Conservation (phyloP, 2,113 vertebrate genomes). For the Pardalotus punctatus region DNA sequence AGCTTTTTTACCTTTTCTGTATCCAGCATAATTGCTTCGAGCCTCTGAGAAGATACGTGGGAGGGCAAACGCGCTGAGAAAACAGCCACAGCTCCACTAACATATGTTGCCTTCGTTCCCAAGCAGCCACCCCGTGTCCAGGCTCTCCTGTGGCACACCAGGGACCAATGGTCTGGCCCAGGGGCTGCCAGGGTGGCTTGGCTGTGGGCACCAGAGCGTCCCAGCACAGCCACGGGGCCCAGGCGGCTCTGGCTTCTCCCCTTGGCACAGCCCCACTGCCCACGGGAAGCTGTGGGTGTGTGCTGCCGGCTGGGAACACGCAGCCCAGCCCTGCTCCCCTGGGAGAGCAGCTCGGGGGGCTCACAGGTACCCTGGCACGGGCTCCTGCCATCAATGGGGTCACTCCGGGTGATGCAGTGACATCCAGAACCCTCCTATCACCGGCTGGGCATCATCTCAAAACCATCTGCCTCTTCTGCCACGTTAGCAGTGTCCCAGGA, state of each 20-base stretch:
- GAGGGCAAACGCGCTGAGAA: background rate
- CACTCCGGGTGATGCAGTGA: accelerated
- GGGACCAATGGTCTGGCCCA: accelerated
- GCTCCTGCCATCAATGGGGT: background rate
- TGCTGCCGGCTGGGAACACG: accelerated
- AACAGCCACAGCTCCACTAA: background rate
- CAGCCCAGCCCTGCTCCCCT: background rate
- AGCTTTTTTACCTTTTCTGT: background rate
- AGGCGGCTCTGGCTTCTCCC: accelerated
- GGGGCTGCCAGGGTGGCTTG: background rate
- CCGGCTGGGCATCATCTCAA: background rate
- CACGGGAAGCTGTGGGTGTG: accelerated
- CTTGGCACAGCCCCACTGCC: background rate
- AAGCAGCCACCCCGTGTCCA: accelerated
- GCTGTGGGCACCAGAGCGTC: background rate
- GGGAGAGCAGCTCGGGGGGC: accelerated
- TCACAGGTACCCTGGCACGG: accelerated
- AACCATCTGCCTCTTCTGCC: background rate
- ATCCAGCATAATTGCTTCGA: background rate
- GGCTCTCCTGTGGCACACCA: accelerated
- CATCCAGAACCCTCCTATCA: background rate
- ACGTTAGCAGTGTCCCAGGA: accelerated
- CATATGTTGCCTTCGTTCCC: background rate
- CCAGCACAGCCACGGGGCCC: accelerated
- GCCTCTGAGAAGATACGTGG: background rate